Conservation (phyloP, 2,113 vertebrate species). For the Elephas maximus region DNA sequence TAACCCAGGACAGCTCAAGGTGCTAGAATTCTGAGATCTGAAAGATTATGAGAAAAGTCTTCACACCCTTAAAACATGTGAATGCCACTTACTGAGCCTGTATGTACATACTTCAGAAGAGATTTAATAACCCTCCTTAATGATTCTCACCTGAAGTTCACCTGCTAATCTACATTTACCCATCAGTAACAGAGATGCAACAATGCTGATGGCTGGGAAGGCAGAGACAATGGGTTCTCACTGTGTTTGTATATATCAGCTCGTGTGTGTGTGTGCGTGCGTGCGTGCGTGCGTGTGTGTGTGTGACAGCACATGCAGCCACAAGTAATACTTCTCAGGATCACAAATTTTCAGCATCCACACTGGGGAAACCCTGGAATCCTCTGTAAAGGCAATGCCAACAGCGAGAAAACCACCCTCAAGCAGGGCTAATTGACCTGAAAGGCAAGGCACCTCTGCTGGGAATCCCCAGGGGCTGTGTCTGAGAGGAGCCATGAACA, state of each 20-base stretch:
- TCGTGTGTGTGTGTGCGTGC: fast-evolving
- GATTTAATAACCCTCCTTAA: not conserved
- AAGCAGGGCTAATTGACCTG: slow-evolving; percentile 26
- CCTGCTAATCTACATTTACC: not conserved
- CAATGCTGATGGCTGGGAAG: not conserved
- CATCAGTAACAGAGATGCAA: not conserved
- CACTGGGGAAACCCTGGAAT: not conserved
- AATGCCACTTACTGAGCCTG: not conserved
- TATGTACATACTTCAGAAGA: not conserved
- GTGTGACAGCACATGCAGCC: not conserved
- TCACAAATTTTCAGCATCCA: not conserved
- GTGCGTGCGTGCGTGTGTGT: not conserved
- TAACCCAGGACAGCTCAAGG: not conserved
- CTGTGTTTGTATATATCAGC: not conserved
- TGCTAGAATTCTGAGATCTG: not conserved
- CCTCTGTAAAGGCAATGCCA: not conserved
- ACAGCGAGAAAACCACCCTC: slow-evolving; percentile 49
- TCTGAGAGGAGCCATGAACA: slow-evolving; percentile 70
- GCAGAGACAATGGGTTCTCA: not conserved
- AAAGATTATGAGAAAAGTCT: not conserved
- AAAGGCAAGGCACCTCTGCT: slow-evolving; percentile 48
- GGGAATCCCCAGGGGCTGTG: slow-evolving; percentile 69
- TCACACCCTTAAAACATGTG: not conserved
- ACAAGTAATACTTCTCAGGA: slow-evolving; percentile 6
- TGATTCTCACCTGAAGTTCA: not conserved